Conservation (phyloP, 2,888 invertebrate genomes). For the Sinopyrophorus schimmeli region DNA sequence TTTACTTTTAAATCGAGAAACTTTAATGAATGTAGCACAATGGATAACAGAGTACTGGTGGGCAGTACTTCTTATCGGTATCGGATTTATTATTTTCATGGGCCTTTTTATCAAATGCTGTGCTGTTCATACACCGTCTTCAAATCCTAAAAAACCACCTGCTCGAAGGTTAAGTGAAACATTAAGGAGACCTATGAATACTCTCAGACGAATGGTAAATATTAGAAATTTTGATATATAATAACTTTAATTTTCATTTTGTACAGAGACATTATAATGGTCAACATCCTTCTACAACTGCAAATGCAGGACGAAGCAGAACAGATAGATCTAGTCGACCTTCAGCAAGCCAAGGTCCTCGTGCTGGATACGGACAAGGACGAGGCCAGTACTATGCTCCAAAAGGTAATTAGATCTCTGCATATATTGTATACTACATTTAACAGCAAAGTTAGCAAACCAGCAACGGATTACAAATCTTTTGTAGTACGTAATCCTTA, state of each 20-base stretch:
- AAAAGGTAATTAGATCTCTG: slow-evolving; percentile 61
- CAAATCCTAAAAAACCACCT: slow-evolving; percentile 96
- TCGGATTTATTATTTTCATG: slow-evolving; percentile 93
- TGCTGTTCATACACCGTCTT: slow-evolving; percentile 98
- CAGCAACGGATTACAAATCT: slow-evolving; percentile 3
- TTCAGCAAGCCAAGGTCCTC: slow-evolving; percentile 60
- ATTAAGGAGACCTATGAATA: slow-evolving; percentile 87
- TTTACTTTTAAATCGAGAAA: slow-evolving; percentile 88
- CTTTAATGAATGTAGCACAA: slow-evolving; percentile 82
- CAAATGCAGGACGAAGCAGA: slow-evolving; percentile 51
- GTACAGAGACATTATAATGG: slow-evolving; percentile 25
- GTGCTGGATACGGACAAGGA: slow-evolving; percentile 72
- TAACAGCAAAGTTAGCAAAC: neutral
- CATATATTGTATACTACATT: neutral
- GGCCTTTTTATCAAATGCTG: slow-evolving; percentile 98
- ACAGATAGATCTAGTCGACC: slow-evolving; percentile 51
- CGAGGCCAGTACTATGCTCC: slow-evolving; percentile 73
- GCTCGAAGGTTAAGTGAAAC: slow-evolving; percentile 93
- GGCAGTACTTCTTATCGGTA: slow-evolving; percentile 89
- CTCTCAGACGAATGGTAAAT: slow-evolving; percentile 81
- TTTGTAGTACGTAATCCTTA: too few relatives aligned
- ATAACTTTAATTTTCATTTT: slow-evolving; percentile 3
- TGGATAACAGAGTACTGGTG: slow-evolving; percentile 98
- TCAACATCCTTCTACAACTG: slow-evolving; percentile 43
- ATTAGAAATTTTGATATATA: neutral